These are phyloP conservation scores for Rhaphigaster nebulosa DNA, from an alignment of 2,888 invertebrate genomes.

Conservation along the genomic window DNA sequence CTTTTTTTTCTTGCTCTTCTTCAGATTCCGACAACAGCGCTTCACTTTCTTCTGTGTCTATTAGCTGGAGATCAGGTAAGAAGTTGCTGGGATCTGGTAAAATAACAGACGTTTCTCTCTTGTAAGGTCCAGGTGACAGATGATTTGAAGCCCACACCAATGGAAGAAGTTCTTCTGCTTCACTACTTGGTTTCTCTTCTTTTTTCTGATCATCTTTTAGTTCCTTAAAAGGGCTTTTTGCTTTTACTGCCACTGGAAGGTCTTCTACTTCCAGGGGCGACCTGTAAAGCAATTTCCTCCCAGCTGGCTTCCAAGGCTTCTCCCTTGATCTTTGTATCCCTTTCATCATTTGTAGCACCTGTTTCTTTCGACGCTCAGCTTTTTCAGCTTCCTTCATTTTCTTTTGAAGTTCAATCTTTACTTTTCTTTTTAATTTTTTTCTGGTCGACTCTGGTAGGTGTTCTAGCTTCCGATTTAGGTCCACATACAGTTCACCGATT, in stretches of 20 bases:
- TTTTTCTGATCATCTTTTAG: not conserved
- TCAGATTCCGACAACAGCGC: conserved; percentile 49
- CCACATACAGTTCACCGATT: conserved; percentile 60
- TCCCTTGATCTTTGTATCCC: conserved; percentile 61
- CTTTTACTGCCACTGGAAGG: not conserved
- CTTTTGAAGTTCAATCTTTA: conserved; percentile 43
- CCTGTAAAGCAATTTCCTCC: conserved; percentile 58
- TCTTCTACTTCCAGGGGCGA: conserved; percentile 38
- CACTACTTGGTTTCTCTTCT: not conserved
- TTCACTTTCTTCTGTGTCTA: conserved; percentile 46
- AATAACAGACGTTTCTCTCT: not conserved
- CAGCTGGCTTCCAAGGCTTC: conserved; percentile 58
- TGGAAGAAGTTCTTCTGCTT: conserved; percentile 60
- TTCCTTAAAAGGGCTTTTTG: not conserved
- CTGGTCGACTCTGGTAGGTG: conserved; percentile 59
- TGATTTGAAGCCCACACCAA: conserved; percentile 51
- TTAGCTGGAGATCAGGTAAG: conserved; percentile 40
- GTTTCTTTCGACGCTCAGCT: conserved; percentile 56
- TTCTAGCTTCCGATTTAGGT: conserved; percentile 61
- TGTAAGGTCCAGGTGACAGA: conserved; percentile 43
- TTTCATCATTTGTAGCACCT: conserved; percentile 60
- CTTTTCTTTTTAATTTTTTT: conserved; percentile 55
- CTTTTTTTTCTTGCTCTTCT: conserved; percentile 52
- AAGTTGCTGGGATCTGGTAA: conserved; percentile 2
- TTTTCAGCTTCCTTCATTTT: conserved; percentile 59